phyloP scores from a whole-genome alignment of 92 coral and sea anemone species.

The Epizoanthus illoricatus region DNA sequence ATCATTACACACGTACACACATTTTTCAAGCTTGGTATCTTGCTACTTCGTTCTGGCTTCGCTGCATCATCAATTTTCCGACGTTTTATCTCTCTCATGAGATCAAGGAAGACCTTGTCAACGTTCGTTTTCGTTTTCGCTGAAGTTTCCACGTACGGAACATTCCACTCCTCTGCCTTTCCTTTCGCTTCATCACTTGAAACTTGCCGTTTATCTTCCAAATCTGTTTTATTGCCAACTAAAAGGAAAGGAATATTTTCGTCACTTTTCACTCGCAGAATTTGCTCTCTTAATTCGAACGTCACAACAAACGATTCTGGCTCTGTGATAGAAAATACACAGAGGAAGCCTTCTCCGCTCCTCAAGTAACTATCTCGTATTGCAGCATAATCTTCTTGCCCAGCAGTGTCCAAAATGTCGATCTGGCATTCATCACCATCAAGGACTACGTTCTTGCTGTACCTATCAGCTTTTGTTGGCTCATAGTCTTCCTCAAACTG shows the following conservation, averaged over 20 bases:
- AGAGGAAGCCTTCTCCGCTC: conserved; percentile 98
- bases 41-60: conserved; percentile 55
- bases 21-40: conserved; percentile 56
- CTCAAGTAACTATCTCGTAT: conserved; percentile 99
- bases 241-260: conserved; percentile 95
- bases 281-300: conserved; percentile 96
- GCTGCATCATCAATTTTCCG: conserved; percentile 90
- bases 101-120: conserved; percentile 97
- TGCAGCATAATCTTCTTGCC: conserved; percentile 99
- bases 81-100: conserved; percentile 93
- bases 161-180: conserved; percentile 96
- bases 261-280: conserved; percentile 95
- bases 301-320: conserved; percentile 96
- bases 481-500: conserved; percentile 99
- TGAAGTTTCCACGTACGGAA: conserved; percentile 95
- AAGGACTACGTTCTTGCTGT: conserved; percentile 88
- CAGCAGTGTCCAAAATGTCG: conserved; percentile 98
- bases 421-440: conserved; percentile 99
- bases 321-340: conserved; percentile 98
- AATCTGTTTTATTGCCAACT: conserved; percentile 95
- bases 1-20: conserved; percentile 66
- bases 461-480: conserved; percentile 99
- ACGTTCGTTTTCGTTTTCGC: conserved; percentile 99
- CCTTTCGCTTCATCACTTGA: conserved; percentile 87
- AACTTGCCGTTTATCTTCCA: conserved; percentile 95